Evolutionary conservation across 1,140 invertebrate genomes (phyloP).

Genomic region (Bombus polaris): DNA sequence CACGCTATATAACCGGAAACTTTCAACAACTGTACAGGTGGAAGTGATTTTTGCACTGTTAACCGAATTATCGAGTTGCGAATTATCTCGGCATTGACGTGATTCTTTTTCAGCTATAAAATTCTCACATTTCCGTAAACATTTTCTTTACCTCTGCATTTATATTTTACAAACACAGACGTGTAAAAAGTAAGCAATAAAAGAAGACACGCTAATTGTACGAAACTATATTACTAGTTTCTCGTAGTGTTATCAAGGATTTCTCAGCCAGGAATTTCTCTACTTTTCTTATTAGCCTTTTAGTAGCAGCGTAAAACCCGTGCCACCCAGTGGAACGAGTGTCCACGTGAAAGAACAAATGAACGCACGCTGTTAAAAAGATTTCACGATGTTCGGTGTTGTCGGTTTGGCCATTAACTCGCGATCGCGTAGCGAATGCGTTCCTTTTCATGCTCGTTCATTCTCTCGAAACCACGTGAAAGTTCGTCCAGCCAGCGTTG

Average conservation of each 20-base stretch:
- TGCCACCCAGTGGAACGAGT: neutral
- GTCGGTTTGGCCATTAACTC: constrained; percentile 11
- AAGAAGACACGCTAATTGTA: too few relatives aligned
- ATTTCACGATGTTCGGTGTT: neutral
- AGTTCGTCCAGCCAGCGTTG: neutral
- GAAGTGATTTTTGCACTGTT: too few relatives aligned
- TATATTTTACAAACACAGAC: too few relatives aligned
- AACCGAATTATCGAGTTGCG: too few relatives aligned
- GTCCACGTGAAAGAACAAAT: neutral
- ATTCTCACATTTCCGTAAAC: too few relatives aligned
- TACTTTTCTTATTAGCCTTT: neutral
- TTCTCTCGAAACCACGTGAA: constrained; percentile 15
- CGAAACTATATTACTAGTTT: neutral
- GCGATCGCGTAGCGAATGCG: constrained; percentile 23
- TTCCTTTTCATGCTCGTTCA: constrained; percentile 9
- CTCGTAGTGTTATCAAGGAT: neutral
- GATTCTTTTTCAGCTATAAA: too few relatives aligned
- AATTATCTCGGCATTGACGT: too few relatives aligned
- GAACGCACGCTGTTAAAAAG: neutral
- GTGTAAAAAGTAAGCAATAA: too few relatives aligned
- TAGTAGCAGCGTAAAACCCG: neutral
- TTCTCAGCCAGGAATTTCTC: neutral
- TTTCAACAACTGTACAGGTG: too few relatives aligned
- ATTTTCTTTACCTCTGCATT: too few relatives aligned
- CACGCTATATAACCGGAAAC: too few relatives aligned